These are phyloP conservation scores for Paramacrobiotus metropolitanus DNA, from an alignment of 1,140 invertebrate genomes.

Conservation along the genomic window DNA sequence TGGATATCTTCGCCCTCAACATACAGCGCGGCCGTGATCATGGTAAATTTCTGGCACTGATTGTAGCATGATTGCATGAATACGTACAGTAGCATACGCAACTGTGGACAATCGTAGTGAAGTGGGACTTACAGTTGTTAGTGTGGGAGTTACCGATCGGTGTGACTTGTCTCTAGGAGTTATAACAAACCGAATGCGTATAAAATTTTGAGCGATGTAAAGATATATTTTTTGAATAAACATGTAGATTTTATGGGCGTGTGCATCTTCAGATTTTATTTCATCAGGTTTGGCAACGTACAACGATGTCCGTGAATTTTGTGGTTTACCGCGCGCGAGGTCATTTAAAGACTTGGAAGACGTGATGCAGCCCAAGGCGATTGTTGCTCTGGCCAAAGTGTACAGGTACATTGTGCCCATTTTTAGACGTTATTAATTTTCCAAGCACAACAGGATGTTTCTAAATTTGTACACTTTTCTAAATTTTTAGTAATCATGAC, in stretches of 20 bases:
- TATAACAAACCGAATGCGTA: too few species aligned
- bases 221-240: too few species aligned
- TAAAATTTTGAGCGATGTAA: too few species aligned
- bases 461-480: too few species aligned
- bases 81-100: too few species aligned
- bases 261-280: not conserved
- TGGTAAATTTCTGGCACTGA: not conserved
- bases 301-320: slow-evolving; percentile 2
- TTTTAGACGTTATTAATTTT: too few species aligned
- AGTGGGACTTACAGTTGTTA: not conserved
- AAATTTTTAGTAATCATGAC: too few species aligned
- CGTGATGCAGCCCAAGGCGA: not conserved
- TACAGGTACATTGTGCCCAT: not conserved
- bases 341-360: not conserved
- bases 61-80: too few species aligned
- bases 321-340: not conserved
- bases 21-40: slow-evolving; percentile 35
- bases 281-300: not conserved
- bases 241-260: too few species aligned
- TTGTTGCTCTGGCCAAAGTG: not conserved
- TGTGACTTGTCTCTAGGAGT: too few species aligned
- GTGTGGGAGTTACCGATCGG: not conserved
- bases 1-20: slow-evolving; percentile 69
- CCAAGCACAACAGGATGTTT: too few species aligned
- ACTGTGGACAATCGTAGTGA: too few species aligned